Percentiles rank a stretch among this genome's conserved stretches.
phyloP scores from a whole-genome alignment of 2,888 invertebrate genomes.

The Sphaeridia pumilis region DNA sequence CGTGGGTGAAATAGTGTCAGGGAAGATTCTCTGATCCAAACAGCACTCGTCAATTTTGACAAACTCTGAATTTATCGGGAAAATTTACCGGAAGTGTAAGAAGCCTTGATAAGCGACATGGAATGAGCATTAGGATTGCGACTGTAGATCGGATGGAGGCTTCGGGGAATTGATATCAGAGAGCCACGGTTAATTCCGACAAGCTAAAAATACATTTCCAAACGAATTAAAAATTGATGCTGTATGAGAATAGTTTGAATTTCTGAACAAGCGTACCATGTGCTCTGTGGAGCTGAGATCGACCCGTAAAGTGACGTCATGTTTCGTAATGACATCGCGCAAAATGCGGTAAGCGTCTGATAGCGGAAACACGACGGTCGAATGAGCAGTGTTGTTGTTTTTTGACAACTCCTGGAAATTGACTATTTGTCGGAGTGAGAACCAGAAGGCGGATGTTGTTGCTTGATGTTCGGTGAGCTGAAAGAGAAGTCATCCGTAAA shows the following conservation, averaged over 20 bases:
- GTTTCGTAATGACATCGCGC: slow-evolving; percentile 37
- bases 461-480: slow-evolving; percentile 37
- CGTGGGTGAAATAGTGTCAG: no score
- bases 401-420: slow-evolving; percentile 36
- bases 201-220: slow-evolving; percentile 26
- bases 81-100: slow-evolving; percentile 37
- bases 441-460: slow-evolving; percentile 38
- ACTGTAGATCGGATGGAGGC: slow-evolving; percentile 37
- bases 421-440: slow-evolving; percentile 38
- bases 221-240: not conserved
- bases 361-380: slow-evolving; percentile 37
- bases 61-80: not conserved
- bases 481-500: not conserved
- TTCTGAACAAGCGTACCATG: slow-evolving; percentile 29
- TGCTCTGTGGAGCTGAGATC: slow-evolving; percentile 37
- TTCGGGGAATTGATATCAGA: slow-evolving; percentile 37
- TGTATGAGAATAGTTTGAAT: not conserved
- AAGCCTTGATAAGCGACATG: slow-evolving; percentile 36
- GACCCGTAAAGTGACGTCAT: slow-evolving; percentile 37
- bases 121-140: slow-evolving; percentile 32
- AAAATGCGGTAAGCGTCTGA: slow-evolving; percentile 38
- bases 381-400: slow-evolving; percentile 35
- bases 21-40: no score
- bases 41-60: no score
- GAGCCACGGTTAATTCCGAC: slow-evolving; percentile 38